These are phyloP conservation scores for Caranx ignobilis DNA, from an alignment of 2,113 vertebrate genomes.

Conservation along the genomic window DNA sequence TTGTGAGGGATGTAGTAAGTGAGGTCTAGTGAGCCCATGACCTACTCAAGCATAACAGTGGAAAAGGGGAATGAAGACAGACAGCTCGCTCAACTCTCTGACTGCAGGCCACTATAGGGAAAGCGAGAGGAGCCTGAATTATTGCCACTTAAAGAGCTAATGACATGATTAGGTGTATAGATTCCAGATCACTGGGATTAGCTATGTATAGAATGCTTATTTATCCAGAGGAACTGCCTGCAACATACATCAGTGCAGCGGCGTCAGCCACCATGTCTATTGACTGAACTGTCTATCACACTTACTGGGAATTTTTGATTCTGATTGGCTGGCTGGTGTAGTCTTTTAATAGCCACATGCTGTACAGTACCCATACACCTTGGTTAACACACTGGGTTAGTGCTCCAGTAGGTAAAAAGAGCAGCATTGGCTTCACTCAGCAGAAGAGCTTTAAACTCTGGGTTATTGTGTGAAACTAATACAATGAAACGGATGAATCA, in stretches of 20 bases:
- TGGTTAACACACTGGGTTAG: neutral
- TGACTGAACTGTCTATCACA: neutral
- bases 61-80: constrained; percentile 43
- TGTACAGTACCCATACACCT: neutral
- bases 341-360: neutral
- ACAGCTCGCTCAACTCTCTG: constrained; percentile 20
- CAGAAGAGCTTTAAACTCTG: neutral
- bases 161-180: constrained; percentile 56
- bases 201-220: constrained; percentile 22
- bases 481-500: neutral
- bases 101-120: constrained; percentile 15
- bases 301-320: neutral
- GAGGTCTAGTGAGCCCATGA: constrained; percentile 43
- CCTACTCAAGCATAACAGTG: constrained; percentile 36
- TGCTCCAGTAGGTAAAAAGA: neutral
- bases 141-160: constrained; percentile 52
- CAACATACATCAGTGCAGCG: constrained; percentile 2
- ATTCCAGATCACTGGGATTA: constrained; percentile 51
- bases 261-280: neutral
- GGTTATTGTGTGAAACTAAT: neutral
- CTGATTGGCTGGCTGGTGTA: neutral
- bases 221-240: constrained; percentile 31
- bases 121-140: constrained; percentile 25
- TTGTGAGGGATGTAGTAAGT: constrained; percentile 37
- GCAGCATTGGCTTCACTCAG: neutral